These are phyloP conservation scores for Gambusia affinis DNA, from an alignment of 2,113 vertebrate species.

Conservation along the genomic window DNA sequence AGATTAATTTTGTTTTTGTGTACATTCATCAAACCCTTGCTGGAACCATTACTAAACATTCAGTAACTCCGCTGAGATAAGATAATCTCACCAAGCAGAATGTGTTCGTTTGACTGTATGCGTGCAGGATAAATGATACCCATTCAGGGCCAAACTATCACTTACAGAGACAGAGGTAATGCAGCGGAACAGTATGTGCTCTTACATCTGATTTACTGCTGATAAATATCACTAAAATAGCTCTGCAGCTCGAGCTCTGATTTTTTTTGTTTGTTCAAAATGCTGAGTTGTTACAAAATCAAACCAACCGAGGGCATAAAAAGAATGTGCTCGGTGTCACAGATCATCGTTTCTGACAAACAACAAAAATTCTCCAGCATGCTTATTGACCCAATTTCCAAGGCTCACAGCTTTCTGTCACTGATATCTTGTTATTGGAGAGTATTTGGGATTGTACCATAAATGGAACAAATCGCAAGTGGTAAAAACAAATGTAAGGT, in stretches of 20 bases:
- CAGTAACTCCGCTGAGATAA: constrained; percentile 9
- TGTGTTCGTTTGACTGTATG: constrained; percentile 12
- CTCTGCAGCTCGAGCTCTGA: constrained; percentile 19
- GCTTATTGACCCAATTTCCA: constrained; percentile 5
- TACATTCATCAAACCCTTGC: constrained; percentile 3
- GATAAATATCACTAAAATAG: constrained; percentile 37
- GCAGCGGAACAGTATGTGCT: constrained; percentile 1
- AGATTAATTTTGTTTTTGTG: neutral
- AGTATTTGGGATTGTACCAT: neutral
- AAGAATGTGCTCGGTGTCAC: constrained; percentile 9
- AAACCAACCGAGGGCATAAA: constrained; percentile 14
- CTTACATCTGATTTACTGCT: constrained; percentile 26
- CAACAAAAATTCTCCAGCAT: neutral
- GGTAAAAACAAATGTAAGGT: neutral
- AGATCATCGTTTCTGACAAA: constrained; percentile 31
- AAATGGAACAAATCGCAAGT: neutral
- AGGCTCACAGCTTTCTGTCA: constrained; percentile 3
- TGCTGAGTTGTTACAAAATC: constrained; percentile 4
- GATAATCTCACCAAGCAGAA: constrained; percentile 20
- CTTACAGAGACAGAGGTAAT: constrained; percentile 16
- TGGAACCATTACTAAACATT: constrained; percentile 1
- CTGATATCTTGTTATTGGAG: constrained; percentile 2
- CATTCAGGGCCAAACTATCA: constrained; percentile 17
- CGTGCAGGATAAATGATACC: constrained; percentile 5
- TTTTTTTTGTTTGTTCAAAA: constrained; percentile 18